A percentile compares a stretch with the other conserved stretches of the same genome.
Conservation (phyloP, 2,113 vertebrate species). For the Antechinus flavipes region DNA sequence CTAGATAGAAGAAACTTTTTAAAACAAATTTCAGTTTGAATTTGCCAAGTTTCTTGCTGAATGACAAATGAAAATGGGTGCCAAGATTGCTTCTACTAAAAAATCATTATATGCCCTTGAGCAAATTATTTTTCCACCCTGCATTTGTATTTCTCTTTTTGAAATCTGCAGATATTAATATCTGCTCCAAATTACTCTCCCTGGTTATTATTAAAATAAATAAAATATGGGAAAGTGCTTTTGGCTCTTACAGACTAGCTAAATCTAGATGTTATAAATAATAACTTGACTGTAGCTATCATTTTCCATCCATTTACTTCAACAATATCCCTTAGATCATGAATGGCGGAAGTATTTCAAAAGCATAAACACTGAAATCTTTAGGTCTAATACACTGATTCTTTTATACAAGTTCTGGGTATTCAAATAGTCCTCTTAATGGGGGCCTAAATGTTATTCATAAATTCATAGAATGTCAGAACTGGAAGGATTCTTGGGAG, state of each 20-base stretch:
- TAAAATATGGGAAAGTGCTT: neutral
- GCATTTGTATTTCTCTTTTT: neutral
- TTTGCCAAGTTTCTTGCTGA: neutral
- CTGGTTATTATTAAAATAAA: neutral
- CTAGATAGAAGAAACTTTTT: neutral
- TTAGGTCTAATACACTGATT: neutral
- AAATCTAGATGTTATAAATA: neutral
- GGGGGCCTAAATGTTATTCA: neutral
- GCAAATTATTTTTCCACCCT: neutral
- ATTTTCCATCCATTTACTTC: neutral
- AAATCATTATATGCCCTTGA: neutral
- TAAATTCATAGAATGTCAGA: neutral
- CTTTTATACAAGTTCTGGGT: neutral
- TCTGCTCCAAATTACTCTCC: neutral
- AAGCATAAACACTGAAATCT: neutral
- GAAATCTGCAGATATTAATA: neutral
- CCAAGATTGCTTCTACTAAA: neutral
- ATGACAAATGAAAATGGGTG: neutral
- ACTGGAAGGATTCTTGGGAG: neutral
- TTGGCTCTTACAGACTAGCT: neutral
- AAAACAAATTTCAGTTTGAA: neutral
- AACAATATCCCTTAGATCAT: neutral
- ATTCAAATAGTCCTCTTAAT: neutral
- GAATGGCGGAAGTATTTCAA: neutral
- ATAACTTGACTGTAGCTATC: neutral